phyloP scores from a whole-genome alignment of 1,140 invertebrate genomes.

The Hetaerina americana region DNA sequence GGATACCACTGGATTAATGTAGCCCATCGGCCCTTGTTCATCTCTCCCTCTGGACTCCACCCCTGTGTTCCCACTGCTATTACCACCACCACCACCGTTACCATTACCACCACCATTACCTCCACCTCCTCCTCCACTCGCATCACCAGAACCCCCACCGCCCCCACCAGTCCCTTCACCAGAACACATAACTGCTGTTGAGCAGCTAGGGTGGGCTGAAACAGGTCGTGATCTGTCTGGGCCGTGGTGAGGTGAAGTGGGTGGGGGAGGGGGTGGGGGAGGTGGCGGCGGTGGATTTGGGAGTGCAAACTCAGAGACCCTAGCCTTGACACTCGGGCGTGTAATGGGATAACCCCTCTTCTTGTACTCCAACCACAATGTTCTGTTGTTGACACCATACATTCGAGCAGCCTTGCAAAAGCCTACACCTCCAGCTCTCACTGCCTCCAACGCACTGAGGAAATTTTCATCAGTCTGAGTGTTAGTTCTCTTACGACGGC shows the following conservation, averaged over 20 bases:
- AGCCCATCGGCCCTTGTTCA: not conserved
- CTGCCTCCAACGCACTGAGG: constrained; percentile 59
- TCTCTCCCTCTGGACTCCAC: not conserved
- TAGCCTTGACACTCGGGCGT: constrained; percentile 53
- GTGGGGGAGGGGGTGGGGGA: not conserved
- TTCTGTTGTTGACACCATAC: constrained; percentile 70
- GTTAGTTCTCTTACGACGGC: constrained; percentile 46
- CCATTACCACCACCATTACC: not conserved
- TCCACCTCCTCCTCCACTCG: not conserved
- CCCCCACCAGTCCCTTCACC: not conserved
- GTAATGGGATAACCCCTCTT: constrained; percentile 66
- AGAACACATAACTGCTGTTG: not conserved
- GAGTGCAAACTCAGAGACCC: constrained; percentile 19
- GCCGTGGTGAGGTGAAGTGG: not conserved
- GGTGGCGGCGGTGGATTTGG: not conserved
- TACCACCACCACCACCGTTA: not conserved
- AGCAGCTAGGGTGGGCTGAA: not conserved
- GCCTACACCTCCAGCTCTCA: constrained; percentile 64
- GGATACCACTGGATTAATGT: not conserved
- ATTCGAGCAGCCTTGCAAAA: constrained; percentile 70
- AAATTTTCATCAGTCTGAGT: constrained; percentile 68
- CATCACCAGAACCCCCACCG: not conserved
- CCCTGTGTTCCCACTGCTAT: not conserved
- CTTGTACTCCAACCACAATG: constrained; percentile 70
- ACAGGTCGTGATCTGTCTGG: not conserved